Evolutionary conservation across 2,888 invertebrate species (phyloP).

Genomic region (Acrobasis suavella): DNA sequence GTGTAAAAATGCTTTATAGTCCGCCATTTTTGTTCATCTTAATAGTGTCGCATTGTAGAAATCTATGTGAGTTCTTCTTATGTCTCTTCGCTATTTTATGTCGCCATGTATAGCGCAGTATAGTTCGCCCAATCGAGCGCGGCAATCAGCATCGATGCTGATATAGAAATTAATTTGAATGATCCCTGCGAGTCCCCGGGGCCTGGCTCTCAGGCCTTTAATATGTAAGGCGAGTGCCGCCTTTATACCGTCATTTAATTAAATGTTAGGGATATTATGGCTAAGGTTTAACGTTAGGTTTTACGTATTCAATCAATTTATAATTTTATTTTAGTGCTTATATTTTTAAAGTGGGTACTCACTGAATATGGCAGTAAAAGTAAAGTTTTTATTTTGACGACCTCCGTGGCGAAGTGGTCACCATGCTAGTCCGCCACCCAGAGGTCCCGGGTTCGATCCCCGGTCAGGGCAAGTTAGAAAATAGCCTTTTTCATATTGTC

Average conservation of each 20-base stretch:
- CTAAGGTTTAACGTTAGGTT: background rate
- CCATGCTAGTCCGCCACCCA: no score
- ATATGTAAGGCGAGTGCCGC: slow-evolving; percentile 11
- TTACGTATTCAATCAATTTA: background rate
- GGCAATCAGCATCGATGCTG: slow-evolving; percentile 20
- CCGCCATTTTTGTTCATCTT: no score
- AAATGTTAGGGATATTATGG: background rate
- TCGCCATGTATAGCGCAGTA: background rate
- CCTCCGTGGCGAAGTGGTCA: no score
- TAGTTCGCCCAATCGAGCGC: background rate
- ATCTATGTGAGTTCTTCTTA: background rate
- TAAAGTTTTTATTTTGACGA: no score
- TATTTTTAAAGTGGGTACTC: background rate
- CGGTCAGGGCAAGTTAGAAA: no score
- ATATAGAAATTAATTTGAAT: slow-evolving; percentile 23
- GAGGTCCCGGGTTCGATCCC: no score
- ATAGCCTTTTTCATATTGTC: no score
- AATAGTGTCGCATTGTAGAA: no score
- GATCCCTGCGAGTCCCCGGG: slow-evolving; percentile 9
- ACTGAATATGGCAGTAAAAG: no score
- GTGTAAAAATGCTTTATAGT: no score
- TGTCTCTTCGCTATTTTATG: background rate
- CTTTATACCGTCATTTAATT: slow-evolving; percentile 15
- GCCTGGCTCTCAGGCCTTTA: slow-evolving; percentile 18
- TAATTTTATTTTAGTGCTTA: background rate